Conservation (phyloP, 2,113 vertebrate species). For the Tricholaema leucomelas region DNA sequence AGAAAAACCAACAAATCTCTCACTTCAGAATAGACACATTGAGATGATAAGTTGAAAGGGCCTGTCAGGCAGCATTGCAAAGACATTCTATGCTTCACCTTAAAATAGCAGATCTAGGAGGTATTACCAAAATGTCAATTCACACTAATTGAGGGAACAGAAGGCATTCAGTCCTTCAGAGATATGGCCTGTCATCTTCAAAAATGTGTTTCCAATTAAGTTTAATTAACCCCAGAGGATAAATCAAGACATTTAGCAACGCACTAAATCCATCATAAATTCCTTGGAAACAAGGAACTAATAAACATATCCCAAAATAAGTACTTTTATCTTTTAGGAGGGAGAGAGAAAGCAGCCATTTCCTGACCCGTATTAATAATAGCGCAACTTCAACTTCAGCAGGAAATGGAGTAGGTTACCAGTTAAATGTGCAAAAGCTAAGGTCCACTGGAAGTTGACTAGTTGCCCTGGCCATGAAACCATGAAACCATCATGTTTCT, state of each 20-base stretch:
- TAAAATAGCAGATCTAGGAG: background rate
- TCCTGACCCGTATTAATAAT: background rate
- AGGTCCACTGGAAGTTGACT: background rate
- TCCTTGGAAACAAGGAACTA: background rate
- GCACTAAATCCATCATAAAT: background rate
- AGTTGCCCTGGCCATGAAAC: too few relatives aligned
- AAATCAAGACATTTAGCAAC: background rate
- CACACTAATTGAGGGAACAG: background rate
- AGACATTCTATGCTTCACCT: background rate
- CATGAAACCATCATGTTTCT: background rate
- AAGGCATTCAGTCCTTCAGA: background rate
- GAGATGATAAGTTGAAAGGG: background rate
- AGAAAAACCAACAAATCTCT: background rate
- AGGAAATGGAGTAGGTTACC: background rate
- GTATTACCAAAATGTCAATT: background rate
- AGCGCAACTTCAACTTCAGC: background rate
- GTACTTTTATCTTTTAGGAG: background rate
- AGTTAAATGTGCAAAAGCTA: background rate
- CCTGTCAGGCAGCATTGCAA: background rate
- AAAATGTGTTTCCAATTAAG: background rate
- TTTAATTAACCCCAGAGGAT: background rate
- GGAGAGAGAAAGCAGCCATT: background rate
- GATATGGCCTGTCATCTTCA: background rate
- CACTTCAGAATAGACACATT: background rate
- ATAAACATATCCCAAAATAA: background rate